Conservation (phyloP, 2,113 vertebrate species). For the Lucifuga dentata region DNA sequence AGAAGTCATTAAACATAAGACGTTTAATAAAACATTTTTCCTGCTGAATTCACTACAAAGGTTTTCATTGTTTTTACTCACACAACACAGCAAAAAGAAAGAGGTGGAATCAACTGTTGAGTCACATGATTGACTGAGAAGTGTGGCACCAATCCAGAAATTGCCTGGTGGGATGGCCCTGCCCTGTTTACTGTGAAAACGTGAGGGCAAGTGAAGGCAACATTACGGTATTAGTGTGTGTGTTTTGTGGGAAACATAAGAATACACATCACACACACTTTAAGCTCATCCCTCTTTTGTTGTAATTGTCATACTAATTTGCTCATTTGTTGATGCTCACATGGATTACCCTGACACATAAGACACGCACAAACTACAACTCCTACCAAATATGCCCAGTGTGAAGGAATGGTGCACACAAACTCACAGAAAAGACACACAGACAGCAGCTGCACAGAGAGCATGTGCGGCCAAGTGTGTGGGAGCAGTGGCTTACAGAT, state of each 20-base stretch:
- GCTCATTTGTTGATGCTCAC: slow-evolving; percentile 32
- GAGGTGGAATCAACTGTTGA: slow-evolving; percentile 85
- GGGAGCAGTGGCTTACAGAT: slow-evolving; percentile 74
- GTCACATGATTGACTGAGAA: slow-evolving; percentile 87
- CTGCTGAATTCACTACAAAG: slow-evolving; percentile 96
- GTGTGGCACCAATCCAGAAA: slow-evolving; percentile 29
- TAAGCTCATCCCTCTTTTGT: neutral
- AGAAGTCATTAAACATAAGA: slow-evolving; percentile 99
- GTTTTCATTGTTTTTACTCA: slow-evolving; percentile 86
- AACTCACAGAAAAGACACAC: slow-evolving; percentile 45
- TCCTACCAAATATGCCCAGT: slow-evolving; percentile 30
- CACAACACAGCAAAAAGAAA: slow-evolving; percentile 87
- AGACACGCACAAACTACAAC: slow-evolving; percentile 19
- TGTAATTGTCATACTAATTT: slow-evolving; percentile 19
- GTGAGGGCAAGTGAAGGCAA: slow-evolving; percentile 26
- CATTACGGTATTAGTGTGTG: neutral
- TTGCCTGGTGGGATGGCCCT: slow-evolving; percentile 17
- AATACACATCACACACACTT: neutral
- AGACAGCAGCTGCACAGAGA: slow-evolving; percentile 36
- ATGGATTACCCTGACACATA: neutral
- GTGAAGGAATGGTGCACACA: slow-evolving; percentile 51
- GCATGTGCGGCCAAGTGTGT: slow-evolving; percentile 58
- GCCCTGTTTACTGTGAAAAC: slow-evolving; percentile 9
- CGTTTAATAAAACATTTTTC: slow-evolving; percentile 99
- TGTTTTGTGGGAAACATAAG: neutral